These are phyloP conservation scores for Pipa parva DNA, from an alignment of 2,113 vertebrate species.

Conservation along the genomic window DNA sequence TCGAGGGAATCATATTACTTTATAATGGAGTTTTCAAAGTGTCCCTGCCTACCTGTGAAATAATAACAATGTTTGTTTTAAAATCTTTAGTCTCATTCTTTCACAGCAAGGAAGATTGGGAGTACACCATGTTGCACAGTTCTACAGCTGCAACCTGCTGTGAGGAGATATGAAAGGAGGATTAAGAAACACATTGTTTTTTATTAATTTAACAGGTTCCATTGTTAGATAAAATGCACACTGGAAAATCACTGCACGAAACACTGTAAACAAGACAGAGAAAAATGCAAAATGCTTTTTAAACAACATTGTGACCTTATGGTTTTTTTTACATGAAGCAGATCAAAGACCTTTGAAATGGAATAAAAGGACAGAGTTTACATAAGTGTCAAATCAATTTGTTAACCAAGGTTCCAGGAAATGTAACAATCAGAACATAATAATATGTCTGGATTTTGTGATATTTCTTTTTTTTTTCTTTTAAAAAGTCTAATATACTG, in stretches of 20 bases:
- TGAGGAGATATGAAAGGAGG: constrained; percentile 35
- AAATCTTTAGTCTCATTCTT: constrained; percentile 33
- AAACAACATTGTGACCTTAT: constrained; percentile 30
- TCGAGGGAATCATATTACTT: constrained; percentile 32
- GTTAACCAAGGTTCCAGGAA: constrained; percentile 20
- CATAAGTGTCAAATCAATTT: constrained; percentile 30
- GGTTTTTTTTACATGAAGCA: constrained; percentile 22
- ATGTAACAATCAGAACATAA: no score
- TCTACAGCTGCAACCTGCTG: constrained; percentile 30
- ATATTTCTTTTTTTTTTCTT: no score
- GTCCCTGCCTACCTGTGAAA: constrained; percentile 29
- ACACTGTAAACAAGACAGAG: constrained; percentile 22
- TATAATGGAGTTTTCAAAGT: constrained; percentile 8
- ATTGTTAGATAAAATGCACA: constrained; percentile 29
- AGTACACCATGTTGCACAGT: constrained; percentile 13
- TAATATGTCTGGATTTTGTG: no score
- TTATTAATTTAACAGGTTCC: constrained; percentile 36
- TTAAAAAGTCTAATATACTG: no score
- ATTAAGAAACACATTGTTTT: constrained; percentile 35
- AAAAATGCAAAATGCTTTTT: constrained; percentile 18
- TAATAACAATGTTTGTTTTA: constrained; percentile 36
- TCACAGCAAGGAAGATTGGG: constrained; percentile 38
- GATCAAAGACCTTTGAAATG: constrained; percentile 28
- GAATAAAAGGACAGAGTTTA: constrained; percentile 22
- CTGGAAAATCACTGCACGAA: constrained; percentile 26